Evolutionary conservation across 2,888 invertebrate species (phyloP).

Genomic region (Ochlodes sylvanus): DNA sequence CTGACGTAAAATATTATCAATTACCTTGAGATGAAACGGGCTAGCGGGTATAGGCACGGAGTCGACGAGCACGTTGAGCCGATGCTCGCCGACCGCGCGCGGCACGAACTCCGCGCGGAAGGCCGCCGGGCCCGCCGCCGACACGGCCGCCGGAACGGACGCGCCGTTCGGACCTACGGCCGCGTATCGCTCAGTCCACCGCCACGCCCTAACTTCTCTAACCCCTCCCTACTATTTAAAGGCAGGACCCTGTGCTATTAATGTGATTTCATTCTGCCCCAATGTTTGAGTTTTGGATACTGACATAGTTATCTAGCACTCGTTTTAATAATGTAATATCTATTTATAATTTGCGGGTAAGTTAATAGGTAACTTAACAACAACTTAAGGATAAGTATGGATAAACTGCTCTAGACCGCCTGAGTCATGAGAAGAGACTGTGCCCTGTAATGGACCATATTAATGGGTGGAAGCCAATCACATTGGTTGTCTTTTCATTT

Average conservation of each 20-base stretch:
- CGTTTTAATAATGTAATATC: too few species aligned
- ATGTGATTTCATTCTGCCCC: too few species aligned
- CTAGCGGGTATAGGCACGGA: slow-evolving; percentile 94
- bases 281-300: too few species aligned
- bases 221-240: slow-evolving; percentile 40
- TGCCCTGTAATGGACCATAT: too few species aligned
- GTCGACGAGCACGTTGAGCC: slow-evolving; percentile 93
- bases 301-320: too few species aligned
- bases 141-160: slow-evolving; percentile 95
- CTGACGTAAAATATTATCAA: not conserved
- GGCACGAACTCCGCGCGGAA: slow-evolving; percentile 97
- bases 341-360: too few species aligned
- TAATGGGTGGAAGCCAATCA: too few species aligned
- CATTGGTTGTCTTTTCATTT: too few species aligned
- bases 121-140: slow-evolving; percentile 91
- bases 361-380: too few species aligned
- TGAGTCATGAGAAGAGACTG: too few species aligned
- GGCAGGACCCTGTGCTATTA: slow-evolving; percentile 15
- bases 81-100: slow-evolving; percentile 95
- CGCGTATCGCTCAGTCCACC: slow-evolving; percentile 71
- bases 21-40: slow-evolving; percentile 95
- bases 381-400: too few species aligned
- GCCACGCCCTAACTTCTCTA: slow-evolving; percentile 69
- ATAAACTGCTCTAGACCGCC: too few species aligned
- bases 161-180: slow-evolving; percentile 95